Percentiles rank a stretch among this genome's conserved stretches.
Conservation (phyloP, 2,888 invertebrate species). For the Drosophila kambysellisi region DNA sequence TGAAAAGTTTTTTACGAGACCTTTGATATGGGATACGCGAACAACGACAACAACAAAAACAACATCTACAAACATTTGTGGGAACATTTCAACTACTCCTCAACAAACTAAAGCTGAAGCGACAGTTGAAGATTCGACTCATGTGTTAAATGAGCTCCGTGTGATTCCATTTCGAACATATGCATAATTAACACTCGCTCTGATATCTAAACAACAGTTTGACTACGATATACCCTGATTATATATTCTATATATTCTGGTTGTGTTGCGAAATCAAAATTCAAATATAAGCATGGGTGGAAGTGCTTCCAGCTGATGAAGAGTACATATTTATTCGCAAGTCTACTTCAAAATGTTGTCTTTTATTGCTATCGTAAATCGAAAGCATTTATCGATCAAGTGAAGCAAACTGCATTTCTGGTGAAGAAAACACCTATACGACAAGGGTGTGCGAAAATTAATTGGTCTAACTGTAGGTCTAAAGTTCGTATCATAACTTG, state of each 20-base stretch:
- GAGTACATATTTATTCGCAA: not conserved
- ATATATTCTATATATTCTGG: conserved; percentile 32
- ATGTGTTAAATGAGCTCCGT: conserved; percentile 25
- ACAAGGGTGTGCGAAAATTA: not conserved
- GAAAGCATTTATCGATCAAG: too few relatives aligned
- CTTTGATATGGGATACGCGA: conserved; percentile 57
- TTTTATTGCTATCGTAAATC: too few relatives aligned
- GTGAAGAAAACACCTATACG: not conserved
- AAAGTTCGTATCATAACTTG: not conserved
- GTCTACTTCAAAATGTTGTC: not conserved
- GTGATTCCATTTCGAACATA: conserved; percentile 27
- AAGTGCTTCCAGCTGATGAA: not conserved
- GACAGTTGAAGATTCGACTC: conserved; percentile 25
- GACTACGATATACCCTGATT: conserved; percentile 5
- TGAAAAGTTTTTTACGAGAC: conserved; percentile 42
- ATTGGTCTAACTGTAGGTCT: not conserved
- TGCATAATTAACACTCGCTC: conserved; percentile 32
- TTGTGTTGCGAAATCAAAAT: conserved; percentile 9
- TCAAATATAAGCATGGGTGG: too few relatives aligned
- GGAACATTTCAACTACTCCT: conserved; percentile 35
- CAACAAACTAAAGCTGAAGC: conserved; percentile 36
- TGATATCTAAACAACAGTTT: conserved; percentile 6
- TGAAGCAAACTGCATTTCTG: too few relatives aligned
- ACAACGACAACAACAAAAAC: not conserved
- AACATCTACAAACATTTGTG: conserved; percentile 35